These are phyloP conservation scores for Myripristis murdjan DNA, from an alignment of 2,797 vertebrate species.

Conservation along the genomic window DNA sequence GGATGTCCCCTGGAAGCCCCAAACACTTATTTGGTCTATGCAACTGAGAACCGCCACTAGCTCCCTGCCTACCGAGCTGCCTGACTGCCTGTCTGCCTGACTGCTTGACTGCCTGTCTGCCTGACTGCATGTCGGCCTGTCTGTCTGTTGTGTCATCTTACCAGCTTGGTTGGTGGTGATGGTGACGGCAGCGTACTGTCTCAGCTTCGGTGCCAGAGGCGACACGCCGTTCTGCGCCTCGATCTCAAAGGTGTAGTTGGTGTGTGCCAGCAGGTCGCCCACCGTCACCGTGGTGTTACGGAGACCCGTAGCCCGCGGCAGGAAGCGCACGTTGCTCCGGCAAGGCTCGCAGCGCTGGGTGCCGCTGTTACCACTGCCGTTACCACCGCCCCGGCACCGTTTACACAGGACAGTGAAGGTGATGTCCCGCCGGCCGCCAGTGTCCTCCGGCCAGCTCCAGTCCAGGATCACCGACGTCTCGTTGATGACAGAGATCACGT, in stretches of 20 bases:
- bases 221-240: slow-evolving; percentile 95
- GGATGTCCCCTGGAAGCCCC: too few relatives aligned
- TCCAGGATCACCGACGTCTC: slow-evolving; percentile 99
- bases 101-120: not conserved
- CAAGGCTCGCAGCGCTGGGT: slow-evolving; percentile 89
- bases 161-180: slow-evolving; percentile 99
- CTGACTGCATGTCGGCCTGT: not conserved
- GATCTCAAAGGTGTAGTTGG: slow-evolving; percentile 98
- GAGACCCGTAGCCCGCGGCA: slow-evolving; percentile 91
- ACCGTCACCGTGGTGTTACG: slow-evolving; percentile 96
- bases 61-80: too few relatives aligned
- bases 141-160: slow-evolving; percentile 77
- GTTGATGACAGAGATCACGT: slow-evolving; percentile 98
- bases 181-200: slow-evolving; percentile 94
- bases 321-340: slow-evolving; percentile 91
- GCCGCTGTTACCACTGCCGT: slow-evolving; percentile 57
- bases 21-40: too few relatives aligned
- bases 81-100: not conserved
- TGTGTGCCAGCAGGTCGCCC: slow-evolving; percentile 95
- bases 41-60: too few relatives aligned
- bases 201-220: slow-evolving; percentile 83
- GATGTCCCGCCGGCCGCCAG: slow-evolving; percentile 93
- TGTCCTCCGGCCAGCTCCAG: slow-evolving; percentile 97
- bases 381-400: slow-evolving; percentile 85
- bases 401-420: slow-evolving; percentile 96